phyloP scores from a whole-genome alignment of 2,797 vertebrate species.

The Dipus sagitta region DNA sequence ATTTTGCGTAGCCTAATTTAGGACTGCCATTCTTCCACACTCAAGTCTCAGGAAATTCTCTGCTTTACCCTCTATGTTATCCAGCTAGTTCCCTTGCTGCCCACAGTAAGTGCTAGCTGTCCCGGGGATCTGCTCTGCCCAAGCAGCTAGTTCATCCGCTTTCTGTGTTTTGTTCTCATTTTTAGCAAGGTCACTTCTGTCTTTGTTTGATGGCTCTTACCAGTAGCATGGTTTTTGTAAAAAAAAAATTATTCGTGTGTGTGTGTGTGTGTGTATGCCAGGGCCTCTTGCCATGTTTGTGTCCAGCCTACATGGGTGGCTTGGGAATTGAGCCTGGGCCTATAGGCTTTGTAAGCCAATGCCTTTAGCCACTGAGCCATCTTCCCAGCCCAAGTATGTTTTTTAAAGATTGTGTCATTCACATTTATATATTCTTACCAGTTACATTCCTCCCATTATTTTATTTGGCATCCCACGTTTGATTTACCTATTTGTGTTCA shows the following conservation, averaged over 20 bases:
- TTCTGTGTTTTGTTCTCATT: conserved; percentile 29
- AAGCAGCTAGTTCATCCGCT: neutral
- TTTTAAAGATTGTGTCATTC: conserved; percentile 29
- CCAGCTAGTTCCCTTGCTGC: neutral
- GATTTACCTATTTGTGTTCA: neutral
- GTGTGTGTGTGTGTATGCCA: too few species aligned
- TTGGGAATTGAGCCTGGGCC: too few species aligned
- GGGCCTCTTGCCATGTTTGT: too few species aligned
- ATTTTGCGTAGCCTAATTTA: neutral
- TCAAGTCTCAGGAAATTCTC: neutral
- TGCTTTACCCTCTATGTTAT: neutral
- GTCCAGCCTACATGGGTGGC: too few species aligned
- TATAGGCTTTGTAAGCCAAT: too few species aligned
- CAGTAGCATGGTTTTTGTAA: neutral
- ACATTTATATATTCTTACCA: neutral
- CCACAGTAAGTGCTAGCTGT: neutral
- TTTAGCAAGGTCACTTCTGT: neutral
- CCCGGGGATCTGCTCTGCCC: neutral
- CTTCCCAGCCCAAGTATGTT: neutral
- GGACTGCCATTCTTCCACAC: neutral
- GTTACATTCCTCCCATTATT: neutral
- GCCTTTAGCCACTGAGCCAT: too few species aligned
- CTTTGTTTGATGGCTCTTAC: neutral
- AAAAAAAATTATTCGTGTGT: too few species aligned
- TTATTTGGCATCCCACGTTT: conserved; percentile 20